Evolutionary conservation across 2,113 vertebrate species (phyloP).

Genomic region (Canis aureus): DNA sequence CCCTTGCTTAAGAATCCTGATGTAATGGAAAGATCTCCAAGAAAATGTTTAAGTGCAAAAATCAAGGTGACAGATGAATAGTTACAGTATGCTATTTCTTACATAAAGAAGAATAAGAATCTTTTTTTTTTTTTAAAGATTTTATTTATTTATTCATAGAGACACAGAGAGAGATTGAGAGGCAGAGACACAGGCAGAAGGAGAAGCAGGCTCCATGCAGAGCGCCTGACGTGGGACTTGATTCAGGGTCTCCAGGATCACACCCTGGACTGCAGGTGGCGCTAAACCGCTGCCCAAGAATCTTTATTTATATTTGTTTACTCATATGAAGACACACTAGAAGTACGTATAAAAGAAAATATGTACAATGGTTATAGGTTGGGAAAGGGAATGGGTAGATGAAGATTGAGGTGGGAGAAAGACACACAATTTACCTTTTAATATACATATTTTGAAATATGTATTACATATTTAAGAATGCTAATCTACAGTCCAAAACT

Average conservation of each 20-base stretch:
- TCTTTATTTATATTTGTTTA: slow-evolving; percentile 51
- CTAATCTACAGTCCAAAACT: slow-evolving; percentile 23
- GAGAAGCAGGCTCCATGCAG: too few species aligned
- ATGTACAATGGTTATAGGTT: not conserved
- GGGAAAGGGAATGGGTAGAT: not conserved
- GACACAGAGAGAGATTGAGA: not conserved
- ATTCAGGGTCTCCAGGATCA: too few species aligned
- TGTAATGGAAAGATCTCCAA: not conserved
- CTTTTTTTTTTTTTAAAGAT: too few species aligned
- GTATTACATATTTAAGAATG: slow-evolving; percentile 29
- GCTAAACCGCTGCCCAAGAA: not conserved
- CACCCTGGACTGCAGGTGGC: too few species aligned
- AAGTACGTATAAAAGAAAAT: not conserved
- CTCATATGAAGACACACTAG: slow-evolving; percentile 13
- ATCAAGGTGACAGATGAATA: not conserved
- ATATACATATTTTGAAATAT: not conserved
- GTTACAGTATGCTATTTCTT: not conserved
- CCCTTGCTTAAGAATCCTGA: slow-evolving; percentile 19
- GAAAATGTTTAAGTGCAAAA: slow-evolving; percentile 51
- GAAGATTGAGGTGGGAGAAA: slow-evolving; percentile 15
- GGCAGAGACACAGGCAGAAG: too few species aligned
- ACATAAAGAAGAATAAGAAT: slow-evolving; percentile 29
- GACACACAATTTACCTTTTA: slow-evolving; percentile 12
- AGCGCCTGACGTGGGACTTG: too few species aligned
- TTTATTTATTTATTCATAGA: slow-evolving; percentile 51